phyloP scores from a whole-genome alignment of 2,113 vertebrate genomes.

The Asarcornis scutulata region DNA sequence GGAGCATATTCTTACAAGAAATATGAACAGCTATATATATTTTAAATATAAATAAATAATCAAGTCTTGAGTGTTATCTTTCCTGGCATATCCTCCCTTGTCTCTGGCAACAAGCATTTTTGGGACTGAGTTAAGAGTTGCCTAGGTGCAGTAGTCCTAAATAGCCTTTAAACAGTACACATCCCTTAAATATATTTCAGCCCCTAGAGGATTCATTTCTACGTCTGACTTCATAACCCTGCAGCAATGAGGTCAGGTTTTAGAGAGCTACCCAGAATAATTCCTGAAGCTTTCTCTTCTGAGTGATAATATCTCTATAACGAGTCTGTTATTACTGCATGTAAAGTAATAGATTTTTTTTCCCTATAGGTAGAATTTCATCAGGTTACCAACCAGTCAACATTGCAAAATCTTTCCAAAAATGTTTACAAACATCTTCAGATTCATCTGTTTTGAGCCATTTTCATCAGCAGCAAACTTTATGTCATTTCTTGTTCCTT shows the following conservation, averaged over 20 bases:
- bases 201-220: neutral
- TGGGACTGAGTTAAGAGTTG: neutral
- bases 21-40: neutral
- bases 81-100: neutral
- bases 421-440: neutral
- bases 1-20: neutral
- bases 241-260: neutral
- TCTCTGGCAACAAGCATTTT: neutral
- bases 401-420: neutral
- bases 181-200: neutral
- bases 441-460: neutral
- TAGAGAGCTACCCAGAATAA: neutral
- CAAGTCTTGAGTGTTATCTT: neutral
- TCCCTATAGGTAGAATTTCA: neutral
- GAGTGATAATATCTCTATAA: neutral
- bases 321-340: neutral
- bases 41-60: neutral
- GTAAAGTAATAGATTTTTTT: neutral
- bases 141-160: neutral
- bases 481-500: neutral
- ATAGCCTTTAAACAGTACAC: neutral
- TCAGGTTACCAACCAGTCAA: neutral
- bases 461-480: neutral
- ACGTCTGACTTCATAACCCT: neutral
- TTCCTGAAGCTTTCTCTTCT: neutral